Evolutionary conservation across 2,113 vertebrate species (phyloP), one percentile per base, ranked within the genome.

Genomic region (Ivindomyrus marchei): DNA sequence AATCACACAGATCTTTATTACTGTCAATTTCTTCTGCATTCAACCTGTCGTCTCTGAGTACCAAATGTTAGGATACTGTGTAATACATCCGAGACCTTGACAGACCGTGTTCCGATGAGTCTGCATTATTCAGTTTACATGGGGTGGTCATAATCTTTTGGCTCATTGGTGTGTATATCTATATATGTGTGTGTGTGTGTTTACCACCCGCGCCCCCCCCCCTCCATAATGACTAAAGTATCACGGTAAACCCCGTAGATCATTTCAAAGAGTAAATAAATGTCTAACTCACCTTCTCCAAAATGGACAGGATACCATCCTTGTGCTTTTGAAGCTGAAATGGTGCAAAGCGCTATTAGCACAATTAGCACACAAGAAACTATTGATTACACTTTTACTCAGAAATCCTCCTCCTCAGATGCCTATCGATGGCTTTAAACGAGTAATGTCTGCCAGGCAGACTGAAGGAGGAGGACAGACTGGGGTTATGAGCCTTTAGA

Each of bases 241-340:
- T 70, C 27, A 70, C 1, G 1, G 36, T n/a, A 45, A 46, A 31
- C 7, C 36, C 11, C 2, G 3, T 46, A 31, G 66, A n/a, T 27
- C 7, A 74, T 49, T 17, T 74, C 42, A 47, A 13, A 11, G 56
- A 83, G 17, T 45, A 85, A 9, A 85, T 85, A 4, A 36, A 52
- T 90, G 49, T 85, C 58, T 84, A 8, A 90, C 94, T 66, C 94
- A 96, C 96, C 96, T 95, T 94, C 36, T 95, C 94, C 0, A 96
- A 92, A 94, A 96, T 94, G 70, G 94, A 94, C 2, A 96, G 89
- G 90, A 95, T 94, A 21, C 94, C 94, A 90, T 96, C 95, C 92
- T 96, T 96, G 91, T 95, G 94, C 91, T 95, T 97, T 93, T 96
- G 94, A 85, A 96, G 92, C 93, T 96, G 92, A 53, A 92, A 93